Base-by-base conservation (phyloP, 2,797 vertebrate species). In the Furcifer pardalis region DNA sequence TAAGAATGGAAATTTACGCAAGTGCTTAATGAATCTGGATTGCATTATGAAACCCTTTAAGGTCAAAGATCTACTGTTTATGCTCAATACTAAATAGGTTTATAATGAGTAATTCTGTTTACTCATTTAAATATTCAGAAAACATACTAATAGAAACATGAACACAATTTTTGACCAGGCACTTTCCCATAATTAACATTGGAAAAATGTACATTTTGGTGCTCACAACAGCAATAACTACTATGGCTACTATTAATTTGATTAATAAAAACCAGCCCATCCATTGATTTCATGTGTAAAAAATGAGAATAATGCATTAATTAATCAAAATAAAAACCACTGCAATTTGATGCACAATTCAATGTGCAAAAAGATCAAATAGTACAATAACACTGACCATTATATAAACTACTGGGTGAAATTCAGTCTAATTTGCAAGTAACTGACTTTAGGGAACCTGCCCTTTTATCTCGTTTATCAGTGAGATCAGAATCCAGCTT, bases 1-100 rank as follows among this genome's bases (percentile, higher is more conserved):
- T 92, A 93, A 93, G 89, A 92, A 94, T 76, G 84, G 84, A 88
- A 92, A 92, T 59, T 92, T 92, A 94, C 95, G 93, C 89, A 94
- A 93, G 82, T 75, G 9, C 84, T 93, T 92, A 89, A 84, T 87
- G 90, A 89, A 85, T 87, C 92, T 89, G 72, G 4, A 5, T 74
- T 74, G 42, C 42, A 73, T 80, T 91, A 82, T 91, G 91, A 93
- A 92, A 90, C 86, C 42, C n/a, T 92, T 82, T 76, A 93, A 92
- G 79, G 86, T 87, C 90, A 91, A 94, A n/a, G 94, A 87, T 81
- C 77, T 90, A 91, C 42, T 83, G 90, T 81, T 87, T 91, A 89
- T 74, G 90, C 52, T 88, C 87, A 79, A 81, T 84, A 42, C 21
- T 90, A 92, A 91, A 75, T 52, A 84, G 68, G 88, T 92, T 77